Evolutionary conservation across 2,113 vertebrate genomes (phyloP).

Genomic region (Corythornis cristatus): DNA sequence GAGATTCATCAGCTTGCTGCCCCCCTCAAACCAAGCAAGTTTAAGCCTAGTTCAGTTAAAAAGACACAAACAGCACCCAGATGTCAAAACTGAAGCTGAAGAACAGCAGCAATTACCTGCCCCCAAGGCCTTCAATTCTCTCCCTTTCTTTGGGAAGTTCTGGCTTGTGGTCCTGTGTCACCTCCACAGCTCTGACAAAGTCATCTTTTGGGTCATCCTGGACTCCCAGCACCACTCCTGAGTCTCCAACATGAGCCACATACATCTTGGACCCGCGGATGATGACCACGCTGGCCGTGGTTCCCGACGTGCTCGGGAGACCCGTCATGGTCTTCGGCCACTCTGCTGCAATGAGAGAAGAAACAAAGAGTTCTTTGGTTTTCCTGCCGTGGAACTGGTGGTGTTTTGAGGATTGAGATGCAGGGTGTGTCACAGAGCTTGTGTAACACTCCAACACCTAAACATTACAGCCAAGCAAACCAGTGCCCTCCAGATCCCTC

Average conservation of each 20-base stretch:
- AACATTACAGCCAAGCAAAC: neutral
- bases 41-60: neutral
- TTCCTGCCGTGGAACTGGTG: neutral
- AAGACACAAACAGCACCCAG: neutral
- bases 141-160: conserved; percentile 95
- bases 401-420: neutral
- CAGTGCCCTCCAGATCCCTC: rapidly evolving
- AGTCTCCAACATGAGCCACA: conserved; percentile 96
- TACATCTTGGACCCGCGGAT: conserved; percentile 94
- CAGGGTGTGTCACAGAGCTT: neutral
- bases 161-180: conserved; percentile 97
- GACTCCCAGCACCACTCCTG: conserved; percentile 93
- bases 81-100: neutral
- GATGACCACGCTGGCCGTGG: conserved; percentile 94
- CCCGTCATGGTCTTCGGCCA: conserved; percentile 98
- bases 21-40: neutral
- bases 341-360: conserved; percentile 80
- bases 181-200: conserved; percentile 89
- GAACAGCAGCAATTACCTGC: conserved; percentile 80
- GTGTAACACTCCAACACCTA: rapidly evolving
- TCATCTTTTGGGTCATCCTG: conserved; percentile 88
- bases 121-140: conserved; percentile 95
- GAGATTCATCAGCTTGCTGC: neutral
- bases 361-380: neutral
- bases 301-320: conserved; percentile 95